phyloP scores from a whole-genome alignment of 1,140 invertebrate genomes.

The Papilio polyxenes region DNA sequence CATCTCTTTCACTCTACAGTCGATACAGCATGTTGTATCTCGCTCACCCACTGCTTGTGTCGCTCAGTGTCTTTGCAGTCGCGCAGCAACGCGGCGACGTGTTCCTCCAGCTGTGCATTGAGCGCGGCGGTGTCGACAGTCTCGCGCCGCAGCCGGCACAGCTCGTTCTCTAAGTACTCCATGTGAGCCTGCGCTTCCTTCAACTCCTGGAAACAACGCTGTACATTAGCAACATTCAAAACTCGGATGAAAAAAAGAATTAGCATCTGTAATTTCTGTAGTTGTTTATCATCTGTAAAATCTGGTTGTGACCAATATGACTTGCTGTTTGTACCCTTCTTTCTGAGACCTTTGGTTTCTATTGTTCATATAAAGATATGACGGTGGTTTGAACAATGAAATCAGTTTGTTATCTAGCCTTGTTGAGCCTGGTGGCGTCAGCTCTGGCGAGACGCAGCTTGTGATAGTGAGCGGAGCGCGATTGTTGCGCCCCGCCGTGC shows the following conservation, averaged over 20 bases:
- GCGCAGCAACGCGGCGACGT: constrained; percentile 60
- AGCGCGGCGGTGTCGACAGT: constrained; percentile 49
- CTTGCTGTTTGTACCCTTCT: too few relatives aligned
- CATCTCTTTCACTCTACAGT: too few relatives aligned
- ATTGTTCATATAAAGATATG: too few relatives aligned
- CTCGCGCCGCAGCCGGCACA: constrained; percentile 60
- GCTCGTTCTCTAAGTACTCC: constrained; percentile 61
- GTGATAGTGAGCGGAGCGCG: constrained; percentile 69
- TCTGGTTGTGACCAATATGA: too few relatives aligned
- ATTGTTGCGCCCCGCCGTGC: constrained; percentile 58
- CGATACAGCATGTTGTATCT: too few relatives aligned
- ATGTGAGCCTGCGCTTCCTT: constrained; percentile 57
- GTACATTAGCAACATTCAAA: too few relatives aligned
- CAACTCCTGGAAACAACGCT: constrained; percentile 56
- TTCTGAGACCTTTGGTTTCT: too few relatives aligned
- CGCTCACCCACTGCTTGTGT: constrained; percentile 67
- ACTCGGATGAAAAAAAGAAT: too few relatives aligned
- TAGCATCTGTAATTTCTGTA: too few relatives aligned
- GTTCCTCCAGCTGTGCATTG: constrained; percentile 66
- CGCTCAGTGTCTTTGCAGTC: constrained; percentile 60
- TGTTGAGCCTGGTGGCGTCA: constrained; percentile 68
- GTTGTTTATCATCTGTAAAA: too few relatives aligned
- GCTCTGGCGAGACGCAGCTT: constrained; percentile 66
- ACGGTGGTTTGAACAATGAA: too few relatives aligned
- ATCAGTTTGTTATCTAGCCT: constrained; percentile 49